These are phyloP conservation scores for Sebastes steindachneri DNA, from an alignment of 2,797 vertebrate genomes.

Conservation along the genomic window DNA sequence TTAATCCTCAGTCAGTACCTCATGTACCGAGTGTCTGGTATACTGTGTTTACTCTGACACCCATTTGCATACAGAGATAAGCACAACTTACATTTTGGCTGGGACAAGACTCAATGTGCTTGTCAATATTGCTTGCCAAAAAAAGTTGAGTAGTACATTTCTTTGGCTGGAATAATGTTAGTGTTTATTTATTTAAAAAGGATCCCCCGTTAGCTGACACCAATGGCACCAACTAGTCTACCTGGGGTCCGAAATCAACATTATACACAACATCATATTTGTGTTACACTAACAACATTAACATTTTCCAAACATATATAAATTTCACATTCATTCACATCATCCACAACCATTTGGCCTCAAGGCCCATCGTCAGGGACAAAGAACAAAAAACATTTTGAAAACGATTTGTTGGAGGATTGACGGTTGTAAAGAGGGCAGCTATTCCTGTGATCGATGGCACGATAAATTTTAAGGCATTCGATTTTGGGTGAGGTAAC, in stretches of 20 bases:
- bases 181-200: background rate
- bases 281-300: fast-evolving
- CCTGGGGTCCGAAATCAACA: no score
- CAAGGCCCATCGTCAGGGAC: background rate
- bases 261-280: no score
- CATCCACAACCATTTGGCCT: no score
- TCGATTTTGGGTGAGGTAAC: no score
- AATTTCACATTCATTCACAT: no score
- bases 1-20: slow-evolving; percentile 9
- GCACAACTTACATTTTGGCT: background rate
- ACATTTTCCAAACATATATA: no score
- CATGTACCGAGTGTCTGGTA: background rate
- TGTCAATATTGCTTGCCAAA: background rate
- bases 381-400: background rate
- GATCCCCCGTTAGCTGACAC: no score
- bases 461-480: no score
- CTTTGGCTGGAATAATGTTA: background rate
- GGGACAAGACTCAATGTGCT: background rate
- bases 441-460: no score
- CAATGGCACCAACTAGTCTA: no score
- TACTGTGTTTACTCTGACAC: background rate
- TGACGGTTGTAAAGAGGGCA: no score
- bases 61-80: slow-evolving; percentile 8
- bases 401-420: no score
- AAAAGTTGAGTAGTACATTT: background rate